These are phyloP conservation scores for Heliocidaris erythrogramma DNA, from an alignment of 35 echinoderm and acorn worm species.

Conservation along the genomic window DNA sequence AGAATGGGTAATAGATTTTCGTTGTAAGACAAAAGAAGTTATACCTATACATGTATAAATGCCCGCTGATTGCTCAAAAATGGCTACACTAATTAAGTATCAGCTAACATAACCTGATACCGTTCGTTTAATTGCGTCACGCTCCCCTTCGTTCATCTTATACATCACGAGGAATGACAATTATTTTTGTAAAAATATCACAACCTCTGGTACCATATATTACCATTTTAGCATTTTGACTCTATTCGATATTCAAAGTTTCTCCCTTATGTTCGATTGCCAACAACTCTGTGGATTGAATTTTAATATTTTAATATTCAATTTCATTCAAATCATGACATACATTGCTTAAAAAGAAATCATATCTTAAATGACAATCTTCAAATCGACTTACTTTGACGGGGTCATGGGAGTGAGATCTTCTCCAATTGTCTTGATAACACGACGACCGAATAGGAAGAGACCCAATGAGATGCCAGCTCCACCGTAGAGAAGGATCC, in stretches of 20 bases:
- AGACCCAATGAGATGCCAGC: slow-evolving; percentile 58
- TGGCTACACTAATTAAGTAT: too few species aligned
- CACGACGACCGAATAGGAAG: slow-evolving; percentile 55
- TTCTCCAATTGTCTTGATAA: slow-evolving; percentile 66
- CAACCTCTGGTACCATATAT: background rate
- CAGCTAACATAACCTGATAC: too few species aligned
- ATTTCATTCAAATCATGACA: too few species aligned
- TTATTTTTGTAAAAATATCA: background rate
- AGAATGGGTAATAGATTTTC: background rate
- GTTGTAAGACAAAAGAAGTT: background rate
- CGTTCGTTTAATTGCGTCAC: background rate
- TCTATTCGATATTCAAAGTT: too few species aligned
- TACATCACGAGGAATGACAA: background rate
- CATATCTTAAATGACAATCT: background rate
- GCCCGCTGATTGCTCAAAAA: too few species aligned
- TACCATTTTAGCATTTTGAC: too few species aligned
- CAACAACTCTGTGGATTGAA: too few species aligned
- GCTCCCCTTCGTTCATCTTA: background rate
- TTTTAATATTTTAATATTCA: too few species aligned
- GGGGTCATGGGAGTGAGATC: slow-evolving; percentile 64
- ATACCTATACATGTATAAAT: background rate
- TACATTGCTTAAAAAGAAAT: too few species aligned
- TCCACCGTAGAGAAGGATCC: slow-evolving; percentile 68
- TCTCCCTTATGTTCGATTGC: too few species aligned
- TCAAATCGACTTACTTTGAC: slow-evolving; percentile 52